These are phyloP conservation scores for Monomorium pharaonis DNA, from an alignment of 1,140 invertebrate species.

Conservation along the genomic window DNA sequence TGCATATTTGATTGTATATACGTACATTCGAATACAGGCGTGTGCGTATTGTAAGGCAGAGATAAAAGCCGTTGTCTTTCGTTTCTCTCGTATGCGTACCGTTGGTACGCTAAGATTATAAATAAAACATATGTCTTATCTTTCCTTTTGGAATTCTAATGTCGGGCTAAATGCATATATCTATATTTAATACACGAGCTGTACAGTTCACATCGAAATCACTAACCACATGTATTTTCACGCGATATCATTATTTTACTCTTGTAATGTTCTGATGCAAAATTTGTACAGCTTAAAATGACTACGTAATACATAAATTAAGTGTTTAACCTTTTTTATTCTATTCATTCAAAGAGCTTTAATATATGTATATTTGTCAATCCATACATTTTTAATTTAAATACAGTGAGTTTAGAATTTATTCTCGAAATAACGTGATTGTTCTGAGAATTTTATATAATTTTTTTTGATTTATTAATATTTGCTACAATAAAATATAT, in stretches of 20 bases:
- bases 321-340: background rate
- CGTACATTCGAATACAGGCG: no score
- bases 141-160: conserved; percentile 80
- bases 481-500: no score
- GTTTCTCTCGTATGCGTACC: background rate
- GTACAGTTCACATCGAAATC: conserved; percentile 26
- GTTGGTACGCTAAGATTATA: conserved; percentile 69
- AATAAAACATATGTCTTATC: conserved; percentile 77
- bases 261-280: background rate
- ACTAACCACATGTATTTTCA: background rate
- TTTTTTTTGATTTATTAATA: no score
- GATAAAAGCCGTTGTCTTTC: conserved; percentile 35
- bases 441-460: no score
- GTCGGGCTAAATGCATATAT: conserved; percentile 77
- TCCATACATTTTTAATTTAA: background rate
- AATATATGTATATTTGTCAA: background rate
- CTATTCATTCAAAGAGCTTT: background rate
- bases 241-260: background rate
- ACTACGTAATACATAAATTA: no score
- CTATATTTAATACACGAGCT: conserved; percentile 71
- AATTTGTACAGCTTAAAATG: no score
- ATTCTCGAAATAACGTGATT: no score
- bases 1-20: no score
- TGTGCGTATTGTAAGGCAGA: background rate
- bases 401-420: no score